Conservation (phyloP, 2,797 vertebrate species). For the Sebastiscus albofasciatus region DNA sequence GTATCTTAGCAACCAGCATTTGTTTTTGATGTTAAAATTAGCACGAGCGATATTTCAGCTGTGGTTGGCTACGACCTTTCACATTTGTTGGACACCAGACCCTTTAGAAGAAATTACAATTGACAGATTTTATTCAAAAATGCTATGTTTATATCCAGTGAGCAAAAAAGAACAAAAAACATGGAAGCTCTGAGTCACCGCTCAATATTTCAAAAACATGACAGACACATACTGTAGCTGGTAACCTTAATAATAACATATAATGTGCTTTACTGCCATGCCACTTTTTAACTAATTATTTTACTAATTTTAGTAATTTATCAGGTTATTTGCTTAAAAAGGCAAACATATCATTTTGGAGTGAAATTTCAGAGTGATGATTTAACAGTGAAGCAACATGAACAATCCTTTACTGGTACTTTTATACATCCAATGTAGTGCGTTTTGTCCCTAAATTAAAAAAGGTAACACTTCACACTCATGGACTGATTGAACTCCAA, state of each 20-base stretch:
- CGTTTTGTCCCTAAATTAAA: background rate
- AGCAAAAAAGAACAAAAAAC: background rate
- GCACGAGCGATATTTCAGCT: conserved; percentile 8
- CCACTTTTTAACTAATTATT: background rate
- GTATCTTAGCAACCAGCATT: conserved; percentile 14
- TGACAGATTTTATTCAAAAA: conserved; percentile 12
- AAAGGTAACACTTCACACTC: background rate
- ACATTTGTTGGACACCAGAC: conserved; percentile 24
- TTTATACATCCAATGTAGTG: background rate
- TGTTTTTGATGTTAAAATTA: conserved; percentile 21
- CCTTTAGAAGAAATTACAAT: conserved; percentile 5
- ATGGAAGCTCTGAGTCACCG: background rate
- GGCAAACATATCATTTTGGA: background rate
- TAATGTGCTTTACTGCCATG: background rate
- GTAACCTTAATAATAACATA: background rate
- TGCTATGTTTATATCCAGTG: background rate
- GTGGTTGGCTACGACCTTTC: background rate
- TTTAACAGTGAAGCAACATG: conserved; percentile 3
- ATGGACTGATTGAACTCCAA: conserved; percentile 16
- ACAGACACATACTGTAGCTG: background rate
- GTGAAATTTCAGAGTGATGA: background rate
- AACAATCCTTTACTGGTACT: background rate
- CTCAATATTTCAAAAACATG: background rate
- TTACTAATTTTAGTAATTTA: background rate
- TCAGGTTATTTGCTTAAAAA: background rate